Evolutionary conservation across 2,888 invertebrate genomes (phyloP), one percentile per base, ranked within the genome.

Genomic region (Sminthurinus aureus): DNA sequence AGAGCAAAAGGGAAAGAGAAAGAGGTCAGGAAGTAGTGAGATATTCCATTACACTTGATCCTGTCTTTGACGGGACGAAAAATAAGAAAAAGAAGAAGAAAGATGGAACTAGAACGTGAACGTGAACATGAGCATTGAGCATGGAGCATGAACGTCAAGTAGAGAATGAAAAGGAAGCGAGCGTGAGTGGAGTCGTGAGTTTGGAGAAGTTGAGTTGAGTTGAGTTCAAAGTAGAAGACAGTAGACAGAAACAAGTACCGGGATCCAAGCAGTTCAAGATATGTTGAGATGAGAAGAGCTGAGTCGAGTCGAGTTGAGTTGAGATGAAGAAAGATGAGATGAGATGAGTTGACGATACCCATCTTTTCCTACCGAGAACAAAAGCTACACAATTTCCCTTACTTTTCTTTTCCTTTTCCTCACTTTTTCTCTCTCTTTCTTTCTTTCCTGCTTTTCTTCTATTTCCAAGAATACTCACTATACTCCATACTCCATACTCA

Each of bases 301-400:
- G 67, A 67, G 67, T 12, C 22, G 67, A 67, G 38, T 38, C 38
- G 38, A 71, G 38, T 38, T 38, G 38, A 38, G 38, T 4, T 38
- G 58, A 69, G 20, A 69, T 22, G 26, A 24, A 71, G 71, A 71
- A 15, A 71, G 26, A 71, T 15, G 26, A 26, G 26, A 69, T 20
- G 67, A 71, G 71, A 71, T 9, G 71, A 13, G 26, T 24, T 22
- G 71, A 71, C 58, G 58, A 58, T 58, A 58, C 58, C 58, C 58
- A 58, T 58, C 58, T 58, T 58, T 20, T 22, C 15, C 24, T 22
- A 71, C 15, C 24, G 24, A 71, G 71, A 71, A 71, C 71, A 71
- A 71, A 71, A 24, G 24, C 22, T 24, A 26, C 24, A 58, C 58
- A 13, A 22, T 71, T 71, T 26, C 26, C 15, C 22, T n/a, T 69